Conservation (phyloP, 2,888 invertebrate species). For the Aethes cnicana region DNA sequence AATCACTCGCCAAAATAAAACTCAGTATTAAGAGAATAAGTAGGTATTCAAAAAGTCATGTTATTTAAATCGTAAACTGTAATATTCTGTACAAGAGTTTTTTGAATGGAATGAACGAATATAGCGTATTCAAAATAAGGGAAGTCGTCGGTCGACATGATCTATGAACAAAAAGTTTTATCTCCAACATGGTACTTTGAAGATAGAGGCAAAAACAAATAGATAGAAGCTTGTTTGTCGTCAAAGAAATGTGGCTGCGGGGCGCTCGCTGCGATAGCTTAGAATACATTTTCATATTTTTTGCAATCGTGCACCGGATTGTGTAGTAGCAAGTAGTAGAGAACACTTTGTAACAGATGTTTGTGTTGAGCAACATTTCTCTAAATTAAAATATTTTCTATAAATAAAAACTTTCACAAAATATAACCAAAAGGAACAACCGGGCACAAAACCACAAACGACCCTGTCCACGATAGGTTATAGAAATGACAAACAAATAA, state of each 20-base stretch:
- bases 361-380: no score
- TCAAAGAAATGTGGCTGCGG: slow-evolving; percentile 29
- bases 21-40: no score
- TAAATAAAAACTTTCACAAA: no score
- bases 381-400: no score
- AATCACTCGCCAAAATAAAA: no score
- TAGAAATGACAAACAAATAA: slow-evolving; percentile 43
- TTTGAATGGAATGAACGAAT: neutral
- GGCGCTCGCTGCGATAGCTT: neutral
- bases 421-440: slow-evolving; percentile 5
- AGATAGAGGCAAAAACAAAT: slow-evolving; percentile 43
- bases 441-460: slow-evolving; percentile 2
- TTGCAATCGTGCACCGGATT: no score
- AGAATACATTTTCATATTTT: slow-evolving; percentile 1
- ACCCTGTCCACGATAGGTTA: slow-evolving; percentile 21
- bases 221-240: slow-evolving; percentile 38
- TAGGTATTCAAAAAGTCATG: neutral
- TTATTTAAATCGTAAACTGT: neutral
- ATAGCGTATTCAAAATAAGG: slow-evolving; percentile 2
- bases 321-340: no score
- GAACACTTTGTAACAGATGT: no score
- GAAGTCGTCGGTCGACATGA: neutral
- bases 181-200: slow-evolving; percentile 42
- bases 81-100: neutral
- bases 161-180: slow-evolving; percentile 40